These are phyloP conservation scores for Cataglyphis cursor DNA, from an alignment of 2,888 invertebrate species.

Conservation along the genomic window DNA sequence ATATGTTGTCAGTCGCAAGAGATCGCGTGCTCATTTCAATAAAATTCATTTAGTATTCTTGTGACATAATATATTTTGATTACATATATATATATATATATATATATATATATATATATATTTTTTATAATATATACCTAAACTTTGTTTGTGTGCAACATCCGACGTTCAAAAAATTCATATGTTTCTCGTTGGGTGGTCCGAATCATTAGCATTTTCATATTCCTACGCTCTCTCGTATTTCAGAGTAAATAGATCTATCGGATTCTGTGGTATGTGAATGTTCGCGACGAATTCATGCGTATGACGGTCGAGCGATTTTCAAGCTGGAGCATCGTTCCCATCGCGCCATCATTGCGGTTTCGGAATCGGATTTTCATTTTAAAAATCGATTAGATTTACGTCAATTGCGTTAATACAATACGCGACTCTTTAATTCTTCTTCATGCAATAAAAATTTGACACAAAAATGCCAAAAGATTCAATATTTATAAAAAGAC, in stretches of 20 bases:
- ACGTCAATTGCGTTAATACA: neutral
- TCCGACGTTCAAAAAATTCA: conserved; percentile 13
- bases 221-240: conserved; percentile 5
- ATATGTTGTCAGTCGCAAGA: neutral
- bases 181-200: conserved; percentile 35
- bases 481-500: neutral
- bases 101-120: neutral
- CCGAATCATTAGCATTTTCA: conserved; percentile 32
- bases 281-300: conserved; percentile 39
- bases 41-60: conserved; percentile 12
- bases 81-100: too few species aligned
- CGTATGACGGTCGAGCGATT: conserved; percentile 41
- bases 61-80: neutral
- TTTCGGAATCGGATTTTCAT: neutral
- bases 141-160: neutral
- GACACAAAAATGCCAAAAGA: neutral
- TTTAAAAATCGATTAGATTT: neutral
- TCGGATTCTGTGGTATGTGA: conserved; percentile 22
- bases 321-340: conserved; percentile 48
- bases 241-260: conserved; percentile 10
- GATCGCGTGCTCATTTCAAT: neutral
- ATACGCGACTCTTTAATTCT: neutral
- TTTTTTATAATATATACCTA: conserved; percentile 2
- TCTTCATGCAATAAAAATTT: neutral
- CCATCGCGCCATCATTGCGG: neutral